Conservation (phyloP, 2,797 vertebrate genomes). For the Steatocranus sp. region DNA sequence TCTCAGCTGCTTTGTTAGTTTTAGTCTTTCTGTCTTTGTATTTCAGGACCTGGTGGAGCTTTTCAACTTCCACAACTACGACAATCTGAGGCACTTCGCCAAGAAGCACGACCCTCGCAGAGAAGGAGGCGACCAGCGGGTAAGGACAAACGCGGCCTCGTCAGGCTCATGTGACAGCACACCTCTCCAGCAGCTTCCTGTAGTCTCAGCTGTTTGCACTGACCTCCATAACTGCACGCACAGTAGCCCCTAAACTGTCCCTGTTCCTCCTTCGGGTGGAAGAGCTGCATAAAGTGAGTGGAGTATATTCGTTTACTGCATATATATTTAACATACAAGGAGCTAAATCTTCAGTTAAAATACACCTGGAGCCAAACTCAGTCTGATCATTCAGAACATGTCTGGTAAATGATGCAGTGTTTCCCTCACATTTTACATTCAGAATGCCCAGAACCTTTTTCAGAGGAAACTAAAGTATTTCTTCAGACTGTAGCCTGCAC, state of each 20-base stretch:
- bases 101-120: slow-evolving; percentile 97
- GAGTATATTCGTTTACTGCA: neutral
- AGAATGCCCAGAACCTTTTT: neutral
- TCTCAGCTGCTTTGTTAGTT: neutral
- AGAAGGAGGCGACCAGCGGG: slow-evolving; percentile 96
- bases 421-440: neutral
- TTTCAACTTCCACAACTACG: slow-evolving; percentile 99
- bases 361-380: neutral
- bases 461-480: neutral
- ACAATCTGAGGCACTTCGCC: slow-evolving; percentile 95
- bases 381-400: accelerated
- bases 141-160: slow-evolving; percentile 67
- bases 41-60: slow-evolving; percentile 92
- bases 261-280: neutral
- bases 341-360: neutral
- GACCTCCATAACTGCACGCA: neutral
- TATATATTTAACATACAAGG: neutral
- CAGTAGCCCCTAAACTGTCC: neutral
- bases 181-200: neutral
- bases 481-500: accelerated
- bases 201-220: neutral
- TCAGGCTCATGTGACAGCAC: neutral
- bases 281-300: neutral
- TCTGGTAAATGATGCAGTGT: neutral
- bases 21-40: neutral